phyloP scores from a whole-genome alignment of 1,140 invertebrate genomes.

The Cyphomyrmex costatus region DNA sequence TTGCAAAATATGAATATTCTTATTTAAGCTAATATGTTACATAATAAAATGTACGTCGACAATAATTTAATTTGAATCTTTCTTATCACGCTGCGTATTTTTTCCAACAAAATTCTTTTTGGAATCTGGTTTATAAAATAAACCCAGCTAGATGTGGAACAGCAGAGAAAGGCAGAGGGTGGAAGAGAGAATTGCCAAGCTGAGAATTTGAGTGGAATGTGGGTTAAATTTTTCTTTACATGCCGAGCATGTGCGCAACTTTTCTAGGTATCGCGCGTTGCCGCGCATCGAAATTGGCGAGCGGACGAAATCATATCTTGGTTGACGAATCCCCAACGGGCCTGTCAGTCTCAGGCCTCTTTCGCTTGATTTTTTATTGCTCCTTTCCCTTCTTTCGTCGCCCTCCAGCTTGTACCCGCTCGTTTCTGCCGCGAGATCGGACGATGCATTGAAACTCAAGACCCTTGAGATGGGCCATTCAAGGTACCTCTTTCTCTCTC shows the following conservation, averaged over 20 bases:
- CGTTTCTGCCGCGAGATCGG: slow-evolving; percentile 67
- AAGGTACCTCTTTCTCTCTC: slow-evolving; percentile 48
- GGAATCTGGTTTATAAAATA: slow-evolving; percentile 6
- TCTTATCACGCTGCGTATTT: background rate
- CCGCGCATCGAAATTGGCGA: slow-evolving; percentile 50
- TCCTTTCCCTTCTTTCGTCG: background rate
- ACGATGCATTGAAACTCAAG: slow-evolving; percentile 79
- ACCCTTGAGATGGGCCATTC: slow-evolving; percentile 77
- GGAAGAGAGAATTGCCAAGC: background rate
- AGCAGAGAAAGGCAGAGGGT: too few species aligned
- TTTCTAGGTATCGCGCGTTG: slow-evolving; percentile 22
- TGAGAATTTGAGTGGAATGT: slow-evolving; percentile 15
- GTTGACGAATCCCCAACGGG: slow-evolving; percentile 64
- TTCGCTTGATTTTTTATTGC: slow-evolving; percentile 49
- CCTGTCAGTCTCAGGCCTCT: slow-evolving; percentile 65
- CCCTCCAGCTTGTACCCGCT: slow-evolving; percentile 35
- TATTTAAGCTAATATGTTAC: background rate
- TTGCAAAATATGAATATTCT: slow-evolving; percentile 2
- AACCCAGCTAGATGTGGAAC: background rate
- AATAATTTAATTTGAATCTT: slow-evolving; percentile 1
- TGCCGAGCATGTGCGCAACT: slow-evolving; percentile 39
- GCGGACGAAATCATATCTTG: slow-evolving; percentile 55
- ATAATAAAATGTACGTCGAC: background rate
- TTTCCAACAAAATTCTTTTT: background rate
- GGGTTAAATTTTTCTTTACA: slow-evolving; percentile 26